Base-by-base conservation (phyloP, 2,888 invertebrate genomes). In the Tolmerus cingulatus region DNA sequence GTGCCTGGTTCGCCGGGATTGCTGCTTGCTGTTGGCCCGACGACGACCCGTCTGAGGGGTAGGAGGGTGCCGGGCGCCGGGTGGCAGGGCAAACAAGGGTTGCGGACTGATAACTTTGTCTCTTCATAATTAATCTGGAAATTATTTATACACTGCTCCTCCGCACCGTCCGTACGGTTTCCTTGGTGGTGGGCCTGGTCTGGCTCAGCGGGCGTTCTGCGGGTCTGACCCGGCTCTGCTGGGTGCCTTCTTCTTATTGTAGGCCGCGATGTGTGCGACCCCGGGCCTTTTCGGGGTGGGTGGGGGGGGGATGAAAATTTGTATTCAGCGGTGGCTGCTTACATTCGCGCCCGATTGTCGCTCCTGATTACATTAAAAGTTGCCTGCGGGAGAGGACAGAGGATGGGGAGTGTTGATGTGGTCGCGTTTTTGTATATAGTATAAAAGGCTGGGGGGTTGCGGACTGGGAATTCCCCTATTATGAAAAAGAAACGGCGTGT, bases 61-160 rank as follows among this genome's bases (percentile, higher is more conserved):
- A 12, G 9, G 23, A 3, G 37, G 30, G 30, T 14, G 74, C 34
- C 30, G 23, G 27, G 5, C 27, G 7, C 12, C 23, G 19, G 66
- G 23, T 12, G 12, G 76, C 66, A 9, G 12, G 12, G 66, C 66
- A 66, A 34, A 76, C 76, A 76, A 34, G 76, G 76, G 76, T 76
- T 34, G 76, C 37, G 34, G 34, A 76, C 76, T 76, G 76, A 37
- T 76, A 76, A 76, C 76, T 76, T 34, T 76, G 76, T 76, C 76
- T 76, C 76, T 76, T n/a, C 76, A 76, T 76, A 76, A 76, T 76
- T 76, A 76, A 76, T 76, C 37, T 76, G 37, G 27, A 66, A 66
- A 66, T 66, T 66, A 66, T 66, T 66, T 66, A 66, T 66, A 66
- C 66, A 66, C 66, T 66, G 66, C 23, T 23, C 66, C 12, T 19